Base-by-base conservation (phyloP, 2,113 vertebrate genomes). In the Monopterus albus region DNA sequence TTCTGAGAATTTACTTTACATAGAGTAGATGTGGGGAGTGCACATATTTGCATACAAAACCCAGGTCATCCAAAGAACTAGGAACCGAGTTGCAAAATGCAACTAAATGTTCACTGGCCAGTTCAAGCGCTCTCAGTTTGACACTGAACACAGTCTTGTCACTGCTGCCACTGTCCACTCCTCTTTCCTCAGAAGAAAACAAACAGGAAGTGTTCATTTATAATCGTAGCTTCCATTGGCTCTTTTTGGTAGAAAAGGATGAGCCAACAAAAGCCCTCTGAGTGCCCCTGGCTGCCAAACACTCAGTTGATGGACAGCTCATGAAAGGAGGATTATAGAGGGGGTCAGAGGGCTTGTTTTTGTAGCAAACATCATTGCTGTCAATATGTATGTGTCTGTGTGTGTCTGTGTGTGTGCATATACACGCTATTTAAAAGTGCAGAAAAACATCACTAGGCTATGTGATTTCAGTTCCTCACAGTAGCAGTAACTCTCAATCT, bases 291-390 rank as follows among this genome's bases (percentile, higher is more conserved):
- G 78, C 80, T 81, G 78, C 84, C 81, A 70, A 57, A 87, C 77
- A 68, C 50, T 78, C 62, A 65, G 72, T 81, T 86, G 88, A 89
- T 64, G 59, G 87, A 82, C 73, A 64, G 86, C 58, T 76, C 69
- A 47, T 60, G 72, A 78, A 58, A 62, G 55, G 42, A 57, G 84
- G 89, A 89, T 90, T 88, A 90, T 6, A 17, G 26, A 79, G 78
- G 72, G 21, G 20, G 8, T 31, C 29, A 31, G 5, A 31, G 29
- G 58, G 66, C 72, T 74, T 84, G 68, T 78, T 87, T 87, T 75
- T 81, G 49, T 66, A 55, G 28, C 59, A 85, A 84, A 79, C 68
- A 77, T 88, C 71, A 47, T 21, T 50, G 53, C 55, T 8, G 36
- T 62, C 40, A 47, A 51, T 35, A 67, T 76, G 25, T 60, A 63